Percentiles rank a stretch among this genome's conserved stretches.
Evolutionary conservation across 2,797 vertebrate species (phyloP).

Genomic region (Syngnathus rostellatus): DNA sequence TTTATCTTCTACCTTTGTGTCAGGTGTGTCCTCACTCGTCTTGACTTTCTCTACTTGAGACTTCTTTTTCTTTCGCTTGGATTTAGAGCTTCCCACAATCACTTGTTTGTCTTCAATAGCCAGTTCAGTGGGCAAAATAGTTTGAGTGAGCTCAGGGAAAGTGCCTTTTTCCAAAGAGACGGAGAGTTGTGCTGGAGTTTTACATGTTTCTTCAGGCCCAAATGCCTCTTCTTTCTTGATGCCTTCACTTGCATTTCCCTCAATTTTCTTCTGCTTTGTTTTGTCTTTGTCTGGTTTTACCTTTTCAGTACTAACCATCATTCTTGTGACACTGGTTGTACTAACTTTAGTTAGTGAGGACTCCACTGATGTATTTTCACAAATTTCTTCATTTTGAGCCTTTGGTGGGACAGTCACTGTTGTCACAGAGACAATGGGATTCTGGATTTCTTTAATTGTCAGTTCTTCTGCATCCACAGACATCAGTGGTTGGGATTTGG

Average conservation of each 20-base stretch:
- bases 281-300: constrained; percentile 9
- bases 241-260: constrained; percentile 13
- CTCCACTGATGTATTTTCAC: constrained; percentile 21
- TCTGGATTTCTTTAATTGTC: constrained; percentile 15
- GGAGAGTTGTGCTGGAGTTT: constrained; percentile 9
- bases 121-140: constrained; percentile 13
- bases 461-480: constrained; percentile 12
- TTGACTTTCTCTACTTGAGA: constrained; percentile 36
- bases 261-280: constrained; percentile 13
- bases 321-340: constrained; percentile 9
- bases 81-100: constrained; percentile 48
- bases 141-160: constrained; percentile 14
- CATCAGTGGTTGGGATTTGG: constrained; percentile 13
- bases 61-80: constrained; percentile 66
- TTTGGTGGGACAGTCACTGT: constrained; percentile 13
- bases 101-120: constrained; percentile 30
- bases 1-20: constrained; percentile 18
- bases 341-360: constrained; percentile 23
- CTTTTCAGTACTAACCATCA: constrained; percentile 7
- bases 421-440: constrained; percentile 9
- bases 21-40: constrained; percentile 15
- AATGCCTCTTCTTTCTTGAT: constrained; percentile 21
- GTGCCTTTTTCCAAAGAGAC: constrained; percentile 10
- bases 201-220: constrained; percentile 4
- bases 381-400: constrained; percentile 10